Conservation (phyloP, 2,113 vertebrate genomes). For the Corythornis madagascariensis region DNA sequence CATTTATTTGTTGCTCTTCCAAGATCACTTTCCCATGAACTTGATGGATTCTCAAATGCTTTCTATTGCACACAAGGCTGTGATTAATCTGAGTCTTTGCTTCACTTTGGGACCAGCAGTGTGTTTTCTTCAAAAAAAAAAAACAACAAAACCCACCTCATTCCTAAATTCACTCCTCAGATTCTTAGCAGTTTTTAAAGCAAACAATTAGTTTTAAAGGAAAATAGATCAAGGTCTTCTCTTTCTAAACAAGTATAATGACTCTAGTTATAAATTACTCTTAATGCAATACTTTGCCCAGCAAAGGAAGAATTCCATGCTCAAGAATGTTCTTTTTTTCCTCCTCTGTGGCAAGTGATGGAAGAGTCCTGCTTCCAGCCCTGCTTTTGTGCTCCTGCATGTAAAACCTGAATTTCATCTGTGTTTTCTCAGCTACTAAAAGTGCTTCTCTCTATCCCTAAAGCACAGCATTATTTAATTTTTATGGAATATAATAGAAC, state of each 20-base stretch:
- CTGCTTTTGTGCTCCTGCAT: neutral
- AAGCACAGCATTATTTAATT: conserved; percentile 10
- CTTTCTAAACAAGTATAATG: neutral
- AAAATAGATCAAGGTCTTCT: neutral
- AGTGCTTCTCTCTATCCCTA: neutral
- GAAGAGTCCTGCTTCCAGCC: neutral
- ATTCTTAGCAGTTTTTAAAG: conserved; percentile 4
- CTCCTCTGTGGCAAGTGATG: neutral
- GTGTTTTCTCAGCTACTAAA: conserved; percentile 33
- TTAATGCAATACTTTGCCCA: neutral
- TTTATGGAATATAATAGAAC: neutral
- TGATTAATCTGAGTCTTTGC: conserved; percentile 46
- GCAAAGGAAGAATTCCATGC: neutral
- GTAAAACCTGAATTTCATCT: neutral
- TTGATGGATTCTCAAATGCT: conserved; percentile 57
- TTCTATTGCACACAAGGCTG: conserved; percentile 3
- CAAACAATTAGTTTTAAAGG: neutral
- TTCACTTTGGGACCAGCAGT: conserved; percentile 29
- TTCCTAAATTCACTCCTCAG: neutral
- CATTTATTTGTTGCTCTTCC: conserved; percentile 70
- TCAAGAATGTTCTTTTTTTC: neutral
- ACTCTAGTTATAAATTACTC: neutral
- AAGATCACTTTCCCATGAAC: conserved; percentile 73
- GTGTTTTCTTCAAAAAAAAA: neutral
- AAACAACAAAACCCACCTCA: neutral